Percentiles rank a stretch among this genome's conserved stretches.
These are phyloP conservation scores for Leiothrix lutea DNA, from an alignment of 2,113 vertebrate species.

Conservation along the genomic window DNA sequence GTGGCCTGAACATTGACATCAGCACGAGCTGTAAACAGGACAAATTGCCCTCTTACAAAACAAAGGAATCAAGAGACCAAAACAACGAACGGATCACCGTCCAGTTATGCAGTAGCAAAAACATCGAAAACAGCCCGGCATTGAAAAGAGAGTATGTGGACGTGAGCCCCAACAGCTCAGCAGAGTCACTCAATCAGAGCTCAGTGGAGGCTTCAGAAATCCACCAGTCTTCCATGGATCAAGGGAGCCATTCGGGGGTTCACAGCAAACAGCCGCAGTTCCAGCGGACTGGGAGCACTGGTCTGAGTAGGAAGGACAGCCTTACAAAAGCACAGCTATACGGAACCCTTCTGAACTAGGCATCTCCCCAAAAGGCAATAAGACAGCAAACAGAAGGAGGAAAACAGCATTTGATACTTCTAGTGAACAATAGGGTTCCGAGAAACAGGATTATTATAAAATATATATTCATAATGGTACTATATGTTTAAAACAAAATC, in stretches of 20 bases:
- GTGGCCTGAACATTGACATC: conserved; percentile 81
- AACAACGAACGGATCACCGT: conserved; percentile 81
- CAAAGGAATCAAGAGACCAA: conserved; percentile 79
- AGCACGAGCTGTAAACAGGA: conserved; percentile 78
- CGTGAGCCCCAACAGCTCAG: conserved; percentile 84
- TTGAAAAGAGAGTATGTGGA: conserved; percentile 81
- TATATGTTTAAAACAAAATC: conserved; percentile 59
- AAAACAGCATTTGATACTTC: conserved; percentile 10
- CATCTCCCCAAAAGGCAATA: conserved; percentile 40
- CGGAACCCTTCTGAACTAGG: conserved; percentile 94
- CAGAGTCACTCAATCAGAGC: conserved; percentile 86
- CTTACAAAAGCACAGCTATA: conserved; percentile 97
- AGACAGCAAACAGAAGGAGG: not conserved
- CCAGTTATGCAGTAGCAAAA: conserved; percentile 84
- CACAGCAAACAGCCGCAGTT: conserved; percentile 85
- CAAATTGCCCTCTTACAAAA: conserved; percentile 75
- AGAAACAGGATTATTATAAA: conserved; percentile 50
- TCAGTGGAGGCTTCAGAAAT: conserved; percentile 84
- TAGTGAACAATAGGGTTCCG: not conserved
- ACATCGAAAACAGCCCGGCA: conserved; percentile 71
- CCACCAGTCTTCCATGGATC: conserved; percentile 85
- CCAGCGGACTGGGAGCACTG: conserved; percentile 86
- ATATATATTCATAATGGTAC: conserved; percentile 70
- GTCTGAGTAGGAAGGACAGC: conserved; percentile 94
- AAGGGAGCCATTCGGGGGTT: conserved; percentile 76